Evolutionary conservation across 2,113 vertebrate genomes (phyloP).

Genomic region (Lophotis ruficrista): DNA sequence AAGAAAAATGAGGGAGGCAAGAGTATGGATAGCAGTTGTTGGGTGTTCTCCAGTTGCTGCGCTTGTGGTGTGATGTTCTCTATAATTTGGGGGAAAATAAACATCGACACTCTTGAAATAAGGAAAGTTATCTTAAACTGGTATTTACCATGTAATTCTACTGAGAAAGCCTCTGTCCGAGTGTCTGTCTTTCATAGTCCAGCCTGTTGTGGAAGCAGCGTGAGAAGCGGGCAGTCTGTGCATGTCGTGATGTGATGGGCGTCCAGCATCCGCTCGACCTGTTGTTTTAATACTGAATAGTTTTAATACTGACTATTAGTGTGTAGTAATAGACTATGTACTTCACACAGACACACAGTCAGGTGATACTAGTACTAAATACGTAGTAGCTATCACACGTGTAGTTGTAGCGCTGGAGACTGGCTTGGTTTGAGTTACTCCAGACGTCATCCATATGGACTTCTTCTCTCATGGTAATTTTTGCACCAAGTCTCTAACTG

Average conservation of each 20-base stretch:
- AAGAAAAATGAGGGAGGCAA: background rate
- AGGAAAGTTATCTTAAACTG: background rate
- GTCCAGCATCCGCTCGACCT: background rate
- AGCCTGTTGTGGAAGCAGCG: background rate
- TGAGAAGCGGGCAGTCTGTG: background rate
- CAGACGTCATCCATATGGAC: background rate
- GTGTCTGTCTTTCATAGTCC: background rate
- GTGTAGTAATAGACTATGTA: too few species aligned
- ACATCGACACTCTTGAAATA: background rate
- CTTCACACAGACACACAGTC: background rate
- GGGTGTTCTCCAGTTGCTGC: background rate
- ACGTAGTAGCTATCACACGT: background rate
- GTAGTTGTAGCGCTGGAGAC: background rate
- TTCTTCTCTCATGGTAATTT: background rate
- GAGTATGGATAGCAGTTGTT: background rate
- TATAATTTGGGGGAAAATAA: background rate
- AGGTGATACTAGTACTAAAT: background rate
- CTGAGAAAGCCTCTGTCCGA: background rate
- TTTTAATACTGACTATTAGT: background rate
- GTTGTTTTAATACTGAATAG: background rate
- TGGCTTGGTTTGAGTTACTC: background rate
- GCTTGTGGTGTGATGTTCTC: background rate
- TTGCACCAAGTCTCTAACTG: background rate
- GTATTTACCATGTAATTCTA: background rate
- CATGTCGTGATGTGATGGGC: accelerated